Evolutionary conservation across 2,888 invertebrate species (phyloP).

Genomic region (Lasioglossum lativentre): DNA sequence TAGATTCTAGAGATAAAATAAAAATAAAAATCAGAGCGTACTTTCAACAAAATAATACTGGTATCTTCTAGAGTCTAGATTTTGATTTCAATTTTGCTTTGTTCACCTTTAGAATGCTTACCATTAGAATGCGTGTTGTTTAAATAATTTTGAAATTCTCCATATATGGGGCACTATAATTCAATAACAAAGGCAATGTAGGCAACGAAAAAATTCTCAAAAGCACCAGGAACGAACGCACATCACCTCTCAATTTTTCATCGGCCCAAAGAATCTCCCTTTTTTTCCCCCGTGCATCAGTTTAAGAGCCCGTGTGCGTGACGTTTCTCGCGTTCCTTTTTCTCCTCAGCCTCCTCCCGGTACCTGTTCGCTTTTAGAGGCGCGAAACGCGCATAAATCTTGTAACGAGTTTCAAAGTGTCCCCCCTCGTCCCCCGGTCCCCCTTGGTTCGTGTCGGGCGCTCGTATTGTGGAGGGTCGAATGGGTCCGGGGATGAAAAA

Average conservation of each 20-base stretch:
- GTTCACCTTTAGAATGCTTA: too few species aligned
- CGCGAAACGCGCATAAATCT: conserved; percentile 19
- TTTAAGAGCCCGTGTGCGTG: neutral
- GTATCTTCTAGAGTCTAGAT: too few species aligned
- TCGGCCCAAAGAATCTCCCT: neutral
- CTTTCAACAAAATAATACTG: too few species aligned
- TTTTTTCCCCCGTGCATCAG: neutral
- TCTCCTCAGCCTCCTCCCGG: neutral
- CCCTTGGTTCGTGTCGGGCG: neutral
- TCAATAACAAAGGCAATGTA: too few species aligned
- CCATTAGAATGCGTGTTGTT: neutral
- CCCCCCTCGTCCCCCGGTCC: neutral
- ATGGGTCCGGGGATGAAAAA: conserved; percentile 3
- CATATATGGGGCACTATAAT: neutral
- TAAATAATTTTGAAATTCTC: neutral
- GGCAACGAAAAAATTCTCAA: neutral
- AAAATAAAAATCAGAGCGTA: too few species aligned
- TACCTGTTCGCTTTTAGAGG: conserved; percentile 9
- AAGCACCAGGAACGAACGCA: neutral
- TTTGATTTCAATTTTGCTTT: neutral
- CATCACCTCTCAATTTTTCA: neutral
- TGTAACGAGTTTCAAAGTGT: conserved; percentile 18
- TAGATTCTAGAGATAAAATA: too few species aligned
- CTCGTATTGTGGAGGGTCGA: neutral
- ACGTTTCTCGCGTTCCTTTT: neutral